Base-by-base conservation (phyloP, 2,888 invertebrate genomes). In the Myopa testacea region DNA sequence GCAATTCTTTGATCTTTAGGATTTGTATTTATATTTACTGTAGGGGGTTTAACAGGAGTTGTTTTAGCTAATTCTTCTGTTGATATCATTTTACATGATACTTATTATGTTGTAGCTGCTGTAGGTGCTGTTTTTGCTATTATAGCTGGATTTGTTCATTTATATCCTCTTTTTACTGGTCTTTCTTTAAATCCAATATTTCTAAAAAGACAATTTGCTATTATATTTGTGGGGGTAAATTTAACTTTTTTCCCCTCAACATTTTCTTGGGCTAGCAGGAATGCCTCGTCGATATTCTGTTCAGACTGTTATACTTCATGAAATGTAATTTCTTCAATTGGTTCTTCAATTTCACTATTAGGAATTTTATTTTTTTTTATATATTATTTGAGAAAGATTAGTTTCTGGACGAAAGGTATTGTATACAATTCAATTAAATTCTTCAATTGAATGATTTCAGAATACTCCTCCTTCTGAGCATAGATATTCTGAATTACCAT, bases 231-330 rank as follows among this genome's bases (percentile, higher is more conserved):
- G 84, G 94, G 94, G 79, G 94, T 95, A 83, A 95, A 95, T 90
- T 86, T 94, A 91, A 95, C 94, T 0, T 93, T 95, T 88, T 95
- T 95, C 2, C n/a, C 94, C 95, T 0, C 93, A 94, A 91, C 94
- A 95, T 90, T 95, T 95, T 84, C 87, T 93, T 89, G 93, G 93
- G 74, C 86, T 93, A 89, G 91, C 90, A 45, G 93, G 93, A 0
- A 94, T 95, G 89, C 95, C 94, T 69, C 94, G 95, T 77, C 94
- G 95, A 79, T 94, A 94, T 74, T 93, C 93, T 4, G 93, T 75
- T 93, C 93, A 0, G 93, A 26, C 2, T 26, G 26, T 26, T 26
- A 2, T 26, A 26, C 26, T 26, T 26, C 26, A 26, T 26, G 26
- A 26, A 26, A 26, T 26, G 26, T 26, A 26, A 26, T 26, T 26